Percentiles rank a stretch among this genome's conserved stretches.
Evolutionary conservation across 1,140 invertebrate genomes (phyloP).

Genomic region (Aricia agestis): DNA sequence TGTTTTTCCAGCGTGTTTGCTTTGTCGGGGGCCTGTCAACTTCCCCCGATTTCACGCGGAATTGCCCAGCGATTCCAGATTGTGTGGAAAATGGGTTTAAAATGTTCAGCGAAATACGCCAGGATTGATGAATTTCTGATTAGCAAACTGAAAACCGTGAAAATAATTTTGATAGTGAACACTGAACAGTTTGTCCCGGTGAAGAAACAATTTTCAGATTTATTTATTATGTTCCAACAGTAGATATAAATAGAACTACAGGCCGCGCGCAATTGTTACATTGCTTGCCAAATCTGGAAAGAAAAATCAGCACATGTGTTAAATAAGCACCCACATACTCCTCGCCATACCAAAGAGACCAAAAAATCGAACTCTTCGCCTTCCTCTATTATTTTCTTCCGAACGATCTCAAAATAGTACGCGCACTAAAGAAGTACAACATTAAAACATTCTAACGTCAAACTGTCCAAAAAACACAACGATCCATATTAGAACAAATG

Average conservation of each 20-base stretch:
- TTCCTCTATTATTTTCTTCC: too few species aligned
- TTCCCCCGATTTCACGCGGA: constrained; percentile 7
- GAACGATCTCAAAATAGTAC: too few species aligned
- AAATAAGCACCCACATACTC: too few species aligned
- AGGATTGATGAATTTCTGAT: neutral
- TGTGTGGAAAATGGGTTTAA: neutral
- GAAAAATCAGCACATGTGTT: too few species aligned
- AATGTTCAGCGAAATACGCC: neutral
- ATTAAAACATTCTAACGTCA: neutral
- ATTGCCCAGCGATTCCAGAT: constrained; percentile 3
- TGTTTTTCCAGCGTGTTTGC: constrained; percentile 13
- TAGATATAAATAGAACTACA: too few species aligned
- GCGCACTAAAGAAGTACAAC: neutral
- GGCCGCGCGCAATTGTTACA: too few species aligned
- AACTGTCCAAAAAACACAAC: neutral
- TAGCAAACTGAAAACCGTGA: neutral
- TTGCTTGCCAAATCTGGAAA: too few species aligned
- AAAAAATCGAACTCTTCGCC: too few species aligned
- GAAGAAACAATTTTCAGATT: neutral
- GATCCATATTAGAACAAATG: neutral
- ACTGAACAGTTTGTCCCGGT: neutral
- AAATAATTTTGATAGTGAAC: neutral
- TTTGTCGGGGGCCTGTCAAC: constrained; percentile 13
- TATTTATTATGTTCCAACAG: neutral
- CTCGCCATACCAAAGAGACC: too few species aligned